These are phyloP conservation scores for Eilema griseolum DNA, from an alignment of 2,888 invertebrate species.

Conservation along the genomic window DNA sequence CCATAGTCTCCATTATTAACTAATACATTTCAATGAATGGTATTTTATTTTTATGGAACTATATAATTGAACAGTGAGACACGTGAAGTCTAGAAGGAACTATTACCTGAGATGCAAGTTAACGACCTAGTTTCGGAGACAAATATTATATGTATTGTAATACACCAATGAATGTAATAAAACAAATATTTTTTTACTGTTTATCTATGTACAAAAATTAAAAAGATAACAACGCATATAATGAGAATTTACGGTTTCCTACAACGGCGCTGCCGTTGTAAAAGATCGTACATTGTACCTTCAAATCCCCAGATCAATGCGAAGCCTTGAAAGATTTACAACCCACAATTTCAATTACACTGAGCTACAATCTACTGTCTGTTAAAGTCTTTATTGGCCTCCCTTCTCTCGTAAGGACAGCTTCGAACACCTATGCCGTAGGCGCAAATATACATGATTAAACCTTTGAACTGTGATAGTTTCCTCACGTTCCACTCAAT, in stretches of 20 bases:
- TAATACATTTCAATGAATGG: too few species aligned
- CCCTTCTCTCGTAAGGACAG: conserved; percentile 8
- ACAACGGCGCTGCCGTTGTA: conserved; percentile 9
- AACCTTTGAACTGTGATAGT: conserved; percentile 10
- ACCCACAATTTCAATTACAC: conserved; percentile 21
- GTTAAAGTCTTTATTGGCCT: conserved; percentile 19
- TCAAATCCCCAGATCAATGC: conserved; percentile 20
- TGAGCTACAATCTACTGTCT: conserved; percentile 3
- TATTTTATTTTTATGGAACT: too few species aligned
- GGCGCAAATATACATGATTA: conserved; percentile 14
- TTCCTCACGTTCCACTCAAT: conserved; percentile 6
- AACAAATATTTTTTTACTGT: background rate
- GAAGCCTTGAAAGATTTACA: conserved; percentile 21
- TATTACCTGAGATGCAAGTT: too few species aligned
- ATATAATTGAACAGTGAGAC: too few species aligned
- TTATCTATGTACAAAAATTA: background rate
- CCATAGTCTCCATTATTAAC: too few species aligned
- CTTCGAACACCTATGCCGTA: conserved; percentile 7
- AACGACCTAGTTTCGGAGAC: too few species aligned
- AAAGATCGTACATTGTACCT: conserved; percentile 12
- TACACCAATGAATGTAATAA: background rate
- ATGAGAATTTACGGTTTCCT: conserved; percentile 16
- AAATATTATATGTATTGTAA: too few species aligned
- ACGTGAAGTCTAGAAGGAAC: too few species aligned
- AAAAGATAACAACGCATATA: background rate